phyloP scores from a whole-genome alignment of 2,797 vertebrate species.

The Lindbergichthys nudifrons region DNA sequence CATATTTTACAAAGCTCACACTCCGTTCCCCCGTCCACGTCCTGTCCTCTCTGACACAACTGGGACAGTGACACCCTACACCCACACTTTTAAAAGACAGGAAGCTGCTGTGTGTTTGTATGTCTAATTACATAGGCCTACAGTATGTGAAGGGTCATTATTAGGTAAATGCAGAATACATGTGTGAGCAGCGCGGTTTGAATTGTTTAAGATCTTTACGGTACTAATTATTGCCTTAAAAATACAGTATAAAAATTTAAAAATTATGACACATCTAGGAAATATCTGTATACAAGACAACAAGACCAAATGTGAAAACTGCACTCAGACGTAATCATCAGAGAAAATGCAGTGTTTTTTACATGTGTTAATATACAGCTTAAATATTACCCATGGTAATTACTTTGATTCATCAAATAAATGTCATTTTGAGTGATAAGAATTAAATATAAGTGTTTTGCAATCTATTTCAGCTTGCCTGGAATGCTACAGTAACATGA shows the following conservation, averaged over 20 bases:
- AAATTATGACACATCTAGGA: neutral
- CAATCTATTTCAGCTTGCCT: neutral
- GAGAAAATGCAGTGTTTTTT: neutral
- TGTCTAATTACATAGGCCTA: constrained; percentile 6
- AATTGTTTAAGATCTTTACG: neutral
- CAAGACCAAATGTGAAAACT: neutral
- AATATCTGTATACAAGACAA: neutral
- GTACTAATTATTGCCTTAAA: neutral
- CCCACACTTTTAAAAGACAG: constrained; percentile 50
- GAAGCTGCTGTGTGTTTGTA: constrained; percentile 36
- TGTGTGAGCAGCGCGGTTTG: neutral
- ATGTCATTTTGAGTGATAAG: neutral
- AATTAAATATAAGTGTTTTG: neutral
- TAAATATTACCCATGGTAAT: neutral
- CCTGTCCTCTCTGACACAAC: constrained; percentile 78
- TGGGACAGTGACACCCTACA: constrained; percentile 80
- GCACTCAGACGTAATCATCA: neutral
- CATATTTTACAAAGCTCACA: no score
- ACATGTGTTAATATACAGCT: neutral
- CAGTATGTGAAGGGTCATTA: constrained; percentile 17
- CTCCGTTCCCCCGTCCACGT: constrained; percentile 55
- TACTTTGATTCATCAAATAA: neutral
- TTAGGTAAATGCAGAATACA: neutral
- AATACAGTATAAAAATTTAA: neutral
- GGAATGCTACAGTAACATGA: neutral